Evolutionary conservation across 2,888 invertebrate genomes (phyloP).

Genomic region (Amphipyra tragopoginis): DNA sequence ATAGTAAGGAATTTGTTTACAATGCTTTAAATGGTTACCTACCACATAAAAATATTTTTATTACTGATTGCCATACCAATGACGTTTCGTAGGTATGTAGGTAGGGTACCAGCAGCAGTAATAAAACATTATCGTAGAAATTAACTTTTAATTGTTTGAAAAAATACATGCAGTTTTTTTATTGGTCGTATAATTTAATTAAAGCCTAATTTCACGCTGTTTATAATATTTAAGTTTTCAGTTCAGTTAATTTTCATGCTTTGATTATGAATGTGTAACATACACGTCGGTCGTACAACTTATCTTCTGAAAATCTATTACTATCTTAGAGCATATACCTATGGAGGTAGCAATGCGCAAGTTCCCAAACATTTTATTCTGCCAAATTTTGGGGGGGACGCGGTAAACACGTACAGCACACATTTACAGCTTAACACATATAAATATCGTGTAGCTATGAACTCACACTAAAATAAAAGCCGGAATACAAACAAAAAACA

Average conservation of each 20-base stretch:
- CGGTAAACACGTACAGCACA: too few species aligned
- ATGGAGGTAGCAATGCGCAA: too few species aligned
- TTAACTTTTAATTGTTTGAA: conserved; percentile 7
- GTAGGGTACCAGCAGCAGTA: background rate
- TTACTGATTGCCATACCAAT: background rate
- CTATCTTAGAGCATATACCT: too few species aligned
- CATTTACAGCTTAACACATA: too few species aligned
- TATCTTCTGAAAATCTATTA: too few species aligned
- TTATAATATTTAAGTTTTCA: background rate
- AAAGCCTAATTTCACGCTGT: background rate
- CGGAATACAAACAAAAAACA: too few species aligned
- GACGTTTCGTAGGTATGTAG: background rate
- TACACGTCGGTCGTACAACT: background rate
- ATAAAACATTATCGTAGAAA: conserved; percentile 1
- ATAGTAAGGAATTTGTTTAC: conserved; percentile 1
- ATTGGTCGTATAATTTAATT: background rate
- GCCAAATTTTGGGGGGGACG: too few species aligned
- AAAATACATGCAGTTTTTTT: conserved; percentile 4
- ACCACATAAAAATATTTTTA: background rate
- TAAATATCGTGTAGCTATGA: too few species aligned
- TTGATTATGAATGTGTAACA: background rate
- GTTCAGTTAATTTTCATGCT: conserved; percentile 5
- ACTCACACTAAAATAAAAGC: too few species aligned
- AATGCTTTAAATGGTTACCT: background rate
- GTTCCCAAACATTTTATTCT: too few species aligned